phyloP scores from a whole-genome alignment of 2,113 vertebrate genomes.

The Turdus rufiventris region DNA sequence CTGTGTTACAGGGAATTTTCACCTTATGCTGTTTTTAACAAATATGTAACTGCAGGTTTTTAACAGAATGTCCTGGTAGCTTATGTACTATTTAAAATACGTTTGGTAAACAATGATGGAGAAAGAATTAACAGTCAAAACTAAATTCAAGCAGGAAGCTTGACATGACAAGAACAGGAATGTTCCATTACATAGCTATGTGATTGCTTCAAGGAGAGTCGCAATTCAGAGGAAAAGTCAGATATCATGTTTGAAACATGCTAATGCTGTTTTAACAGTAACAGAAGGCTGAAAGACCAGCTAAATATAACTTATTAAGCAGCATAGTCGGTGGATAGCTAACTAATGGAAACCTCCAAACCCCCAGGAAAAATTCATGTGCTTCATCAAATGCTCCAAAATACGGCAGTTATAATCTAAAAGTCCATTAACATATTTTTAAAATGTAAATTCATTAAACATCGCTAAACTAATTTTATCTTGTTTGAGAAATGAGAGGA shows the following conservation, averaged over 20 bases:
- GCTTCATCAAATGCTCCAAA: neutral
- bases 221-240: neutral
- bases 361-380: neutral
- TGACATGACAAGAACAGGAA: neutral
- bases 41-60: neutral
- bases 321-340: neutral
- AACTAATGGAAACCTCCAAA: neutral
- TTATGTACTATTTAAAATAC: neutral
- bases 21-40: neutral
- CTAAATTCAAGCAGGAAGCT: neutral
- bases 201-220: neutral
- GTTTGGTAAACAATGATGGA: neutral
- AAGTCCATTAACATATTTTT: neutral
- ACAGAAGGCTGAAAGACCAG: neutral
- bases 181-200: neutral
- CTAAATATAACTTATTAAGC: neutral
- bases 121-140: neutral
- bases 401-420: neutral
- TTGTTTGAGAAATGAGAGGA: neutral
- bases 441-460: neutral
- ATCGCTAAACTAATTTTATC: neutral
- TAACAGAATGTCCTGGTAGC: neutral
- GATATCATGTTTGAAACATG: neutral
- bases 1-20: neutral
- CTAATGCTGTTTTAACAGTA: neutral